Conservation (phyloP, 2,888 invertebrate genomes). For the Smittia aterrima region DNA sequence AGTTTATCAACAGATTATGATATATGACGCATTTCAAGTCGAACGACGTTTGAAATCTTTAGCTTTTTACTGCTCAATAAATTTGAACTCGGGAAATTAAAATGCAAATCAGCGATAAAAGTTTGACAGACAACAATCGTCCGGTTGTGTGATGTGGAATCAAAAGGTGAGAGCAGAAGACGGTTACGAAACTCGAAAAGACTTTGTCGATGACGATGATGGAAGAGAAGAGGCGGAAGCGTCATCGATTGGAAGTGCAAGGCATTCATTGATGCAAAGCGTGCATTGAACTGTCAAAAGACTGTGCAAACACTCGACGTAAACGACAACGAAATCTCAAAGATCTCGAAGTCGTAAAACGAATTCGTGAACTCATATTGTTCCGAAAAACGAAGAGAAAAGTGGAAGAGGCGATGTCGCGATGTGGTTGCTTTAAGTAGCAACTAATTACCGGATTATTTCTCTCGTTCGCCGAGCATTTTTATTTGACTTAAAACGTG, state of each 20-base stretch:
- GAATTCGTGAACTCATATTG: conserved; percentile 16
- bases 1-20: no score
- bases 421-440: conserved; percentile 15
- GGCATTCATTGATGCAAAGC: no score
- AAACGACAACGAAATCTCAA: no score
- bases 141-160: background rate
- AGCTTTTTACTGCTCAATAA: background rate
- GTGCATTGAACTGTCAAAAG: no score
- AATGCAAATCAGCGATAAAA: background rate
- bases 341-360: background rate
- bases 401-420: background rate
- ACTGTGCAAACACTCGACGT: no score
- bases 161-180: background rate
- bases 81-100: background rate
- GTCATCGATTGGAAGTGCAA: no score
- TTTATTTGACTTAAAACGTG: conserved; percentile 32
- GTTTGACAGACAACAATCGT: background rate
- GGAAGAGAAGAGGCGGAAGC: no score
- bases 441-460: conserved; percentile 8
- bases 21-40: no score
- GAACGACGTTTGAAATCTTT: no score
- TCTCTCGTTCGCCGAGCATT: background rate
- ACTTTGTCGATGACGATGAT: no score
- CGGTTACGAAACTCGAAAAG: no score
- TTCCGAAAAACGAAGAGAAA: background rate